A percentile compares a stretch with the other conserved stretches of the same genome.
phyloP scores from a whole-genome alignment of 2,113 vertebrate species.

The Hemiscyllium ocellatum region DNA sequence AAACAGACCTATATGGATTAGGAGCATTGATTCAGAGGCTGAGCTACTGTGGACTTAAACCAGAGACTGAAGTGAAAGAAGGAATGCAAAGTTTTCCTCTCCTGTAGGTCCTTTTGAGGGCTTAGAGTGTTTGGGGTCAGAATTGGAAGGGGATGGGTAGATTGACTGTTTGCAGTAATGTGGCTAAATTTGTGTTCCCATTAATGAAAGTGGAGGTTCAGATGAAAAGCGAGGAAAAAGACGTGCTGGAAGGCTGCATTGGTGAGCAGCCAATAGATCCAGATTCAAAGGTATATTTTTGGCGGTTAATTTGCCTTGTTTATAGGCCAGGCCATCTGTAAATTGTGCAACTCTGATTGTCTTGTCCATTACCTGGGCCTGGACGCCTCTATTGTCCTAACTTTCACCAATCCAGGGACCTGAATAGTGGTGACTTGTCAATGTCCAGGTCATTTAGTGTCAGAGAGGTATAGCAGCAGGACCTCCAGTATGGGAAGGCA shows the following conservation, averaged over 20 bases:
- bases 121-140: background rate
- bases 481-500: background rate
- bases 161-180: background rate
- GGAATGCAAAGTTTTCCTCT: too few species aligned
- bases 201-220: background rate
- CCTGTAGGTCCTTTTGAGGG: background rate
- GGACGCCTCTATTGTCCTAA: background rate
- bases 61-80: too few species aligned
- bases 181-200: background rate
- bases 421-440: background rate
- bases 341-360: background rate
- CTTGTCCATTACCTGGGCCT: background rate
- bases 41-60: too few species aligned
- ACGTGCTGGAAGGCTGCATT: background rate
- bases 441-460: background rate
- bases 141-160: background rate
- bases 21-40: too few species aligned
- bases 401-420: background rate
- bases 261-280: background rate
- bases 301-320: background rate
- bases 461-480: background rate
- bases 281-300: background rate
- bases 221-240: background rate
- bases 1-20: too few species aligned
- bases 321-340: background rate